Conservation (phyloP, 2,797 vertebrate genomes). For the Lacerta bilineata region DNA sequence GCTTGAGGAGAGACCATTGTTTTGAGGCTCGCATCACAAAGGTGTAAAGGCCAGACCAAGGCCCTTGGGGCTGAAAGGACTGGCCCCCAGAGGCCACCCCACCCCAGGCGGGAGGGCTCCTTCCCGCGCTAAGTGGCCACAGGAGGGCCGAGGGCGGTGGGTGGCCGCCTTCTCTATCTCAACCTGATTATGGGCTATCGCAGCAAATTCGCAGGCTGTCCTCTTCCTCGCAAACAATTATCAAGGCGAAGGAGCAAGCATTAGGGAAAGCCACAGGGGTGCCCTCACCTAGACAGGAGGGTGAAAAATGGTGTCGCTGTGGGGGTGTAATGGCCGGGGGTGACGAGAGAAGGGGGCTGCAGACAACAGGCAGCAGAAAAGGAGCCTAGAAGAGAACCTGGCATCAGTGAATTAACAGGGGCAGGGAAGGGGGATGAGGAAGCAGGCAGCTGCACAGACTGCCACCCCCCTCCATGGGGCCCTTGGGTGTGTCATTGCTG, state of each 20-base stretch:
- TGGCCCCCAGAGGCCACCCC: too few species aligned
- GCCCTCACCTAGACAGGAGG: constrained; percentile 58
- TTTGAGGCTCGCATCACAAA: not conserved
- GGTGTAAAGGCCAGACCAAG: not conserved
- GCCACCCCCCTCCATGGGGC: too few species aligned
- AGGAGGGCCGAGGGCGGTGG: constrained; percentile 46
- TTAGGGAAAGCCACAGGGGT: constrained; percentile 73
- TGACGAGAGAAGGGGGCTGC: not conserved
- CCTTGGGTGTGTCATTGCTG: too few species aligned
- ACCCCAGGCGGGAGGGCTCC: not conserved
- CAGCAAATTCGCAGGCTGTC: constrained; percentile 74
- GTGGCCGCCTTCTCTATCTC: constrained; percentile 41
- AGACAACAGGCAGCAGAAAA: not conserved
- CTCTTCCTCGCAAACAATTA: constrained; percentile 73
- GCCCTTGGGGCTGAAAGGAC: too few species aligned
- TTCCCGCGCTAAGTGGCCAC: not conserved
- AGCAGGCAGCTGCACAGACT: too few species aligned
- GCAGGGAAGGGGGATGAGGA: not conserved
- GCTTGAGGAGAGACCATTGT: too few species aligned
- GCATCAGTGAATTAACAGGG: accelerated
- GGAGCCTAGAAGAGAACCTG: not conserved
- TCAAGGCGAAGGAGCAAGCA: constrained; percentile 69
- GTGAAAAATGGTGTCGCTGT: constrained; percentile 55
- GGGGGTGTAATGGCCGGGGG: not conserved
- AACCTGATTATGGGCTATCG: constrained; percentile 63